Percentiles rank a stretch among this genome's conserved stretches.
These are phyloP conservation scores for Frieseomelitta varia DNA, from an alignment of 1,140 invertebrate species.

Conservation along the genomic window DNA sequence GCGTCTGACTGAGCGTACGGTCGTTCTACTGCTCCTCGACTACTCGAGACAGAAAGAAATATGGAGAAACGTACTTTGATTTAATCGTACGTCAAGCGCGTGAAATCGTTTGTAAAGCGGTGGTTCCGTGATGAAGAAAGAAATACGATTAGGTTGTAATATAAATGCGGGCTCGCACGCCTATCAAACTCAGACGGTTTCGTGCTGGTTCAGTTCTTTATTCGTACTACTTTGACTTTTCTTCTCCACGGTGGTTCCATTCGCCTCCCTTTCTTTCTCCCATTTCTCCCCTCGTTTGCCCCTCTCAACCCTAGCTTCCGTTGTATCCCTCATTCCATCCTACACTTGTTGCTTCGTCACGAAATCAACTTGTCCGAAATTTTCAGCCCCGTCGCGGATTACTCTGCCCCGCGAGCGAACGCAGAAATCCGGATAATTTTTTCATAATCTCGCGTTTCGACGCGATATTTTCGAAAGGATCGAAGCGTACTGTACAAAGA, in stretches of 20 bases:
- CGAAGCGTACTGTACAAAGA: background rate
- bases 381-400: background rate
- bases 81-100: background rate
- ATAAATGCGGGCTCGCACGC: constrained; percentile 20
- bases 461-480: background rate
- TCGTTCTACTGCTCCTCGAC: no score
- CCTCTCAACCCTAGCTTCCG: background rate
- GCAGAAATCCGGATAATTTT: background rate
- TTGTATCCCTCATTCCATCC: constrained; percentile 17
- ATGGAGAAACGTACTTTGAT: background rate
- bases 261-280: constrained; percentile 18
- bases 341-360: constrained; percentile 55
- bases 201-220: constrained; percentile 34
- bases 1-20: no score
- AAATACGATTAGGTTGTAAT: constrained; percentile 22
- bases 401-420: no score
- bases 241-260: constrained; percentile 22
- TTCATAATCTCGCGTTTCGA: background rate
- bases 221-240: constrained; percentile 32
- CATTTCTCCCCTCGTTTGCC: background rate
- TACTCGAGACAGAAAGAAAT: background rate
- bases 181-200: constrained; percentile 12
- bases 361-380: constrained; percentile 38
- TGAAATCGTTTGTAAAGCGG: background rate
- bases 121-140: constrained; percentile 4